Evolutionary conservation across 2,797 vertebrate genomes (phyloP), one percentile per base, ranked within the genome.

Genomic region (Pangasius djambal): DNA sequence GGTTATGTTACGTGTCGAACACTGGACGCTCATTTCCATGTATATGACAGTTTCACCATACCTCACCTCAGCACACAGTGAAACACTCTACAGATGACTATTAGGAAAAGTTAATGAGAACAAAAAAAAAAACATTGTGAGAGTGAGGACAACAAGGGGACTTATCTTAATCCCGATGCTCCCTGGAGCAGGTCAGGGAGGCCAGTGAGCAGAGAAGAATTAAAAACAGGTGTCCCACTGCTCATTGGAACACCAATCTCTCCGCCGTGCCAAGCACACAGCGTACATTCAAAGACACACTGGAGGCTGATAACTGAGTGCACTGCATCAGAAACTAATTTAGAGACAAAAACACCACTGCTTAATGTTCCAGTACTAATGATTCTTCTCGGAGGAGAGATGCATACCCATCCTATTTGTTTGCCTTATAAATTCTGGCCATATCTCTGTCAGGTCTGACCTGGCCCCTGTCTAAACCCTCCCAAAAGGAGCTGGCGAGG

Each of bases 331-430:
- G 84, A 93, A 88, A 87, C 85, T 91, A 65, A 90, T 91, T 90
- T 90, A 82, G 74, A 91, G 87, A 90, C 88, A 89, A 90, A 90
- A 90, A 89, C 90, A 89, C 88, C 83, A 88, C 52, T 44, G 86
- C 88, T 88, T 91, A 91, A 89, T 90, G 89, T 92, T 89, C 82
- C 89, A 91, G 88, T 74, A 88, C 89, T 92, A 90, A 92, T 91
- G 90, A 91, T 87, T 90, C 86, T 87, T 87, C 89, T 87, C 85
- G 50, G 77, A 86, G 77, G 82, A 87, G 90, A 92, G 50, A 87
- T 85, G 86, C 81, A 82, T 85, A 87, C 79, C 81, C 89, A 74
- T 84, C 72, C 59, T 31, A 77, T 90, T 77, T 81, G 44, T 55
- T 67, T 61, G 67, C 74, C 48, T 77, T 91, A 84, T 75, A 90